These are phyloP conservation scores for Heterotis niloticus DNA, from an alignment of 2,113 vertebrate species.

Conservation along the genomic window DNA sequence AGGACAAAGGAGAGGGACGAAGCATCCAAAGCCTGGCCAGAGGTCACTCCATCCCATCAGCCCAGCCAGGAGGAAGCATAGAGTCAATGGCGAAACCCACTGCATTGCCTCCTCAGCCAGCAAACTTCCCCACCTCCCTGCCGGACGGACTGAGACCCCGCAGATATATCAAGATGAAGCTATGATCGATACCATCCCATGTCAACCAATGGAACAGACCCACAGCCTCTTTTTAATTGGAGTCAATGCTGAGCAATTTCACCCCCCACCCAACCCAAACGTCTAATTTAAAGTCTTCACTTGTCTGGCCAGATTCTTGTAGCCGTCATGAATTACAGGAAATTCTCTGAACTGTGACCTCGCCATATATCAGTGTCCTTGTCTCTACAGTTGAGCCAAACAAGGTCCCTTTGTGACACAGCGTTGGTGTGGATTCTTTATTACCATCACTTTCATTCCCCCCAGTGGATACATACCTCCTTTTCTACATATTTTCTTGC, in stretches of 20 bases:
- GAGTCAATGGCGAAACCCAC: not conserved
- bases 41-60: not conserved
- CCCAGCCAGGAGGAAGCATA: not conserved
- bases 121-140: not conserved
- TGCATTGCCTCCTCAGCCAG: slow-evolving; percentile 4
- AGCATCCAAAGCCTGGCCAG: too few species aligned
- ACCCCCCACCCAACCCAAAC: slow-evolving; percentile 42
- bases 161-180: slow-evolving; percentile 65
- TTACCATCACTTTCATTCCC: not conserved
- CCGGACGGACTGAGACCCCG: slow-evolving; percentile 7
- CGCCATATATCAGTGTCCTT: slow-evolving; percentile 45
- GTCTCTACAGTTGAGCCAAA: slow-evolving; percentile 36
- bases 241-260: slow-evolving; percentile 54
- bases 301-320: slow-evolving; percentile 43
- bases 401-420: slow-evolving; percentile 48
- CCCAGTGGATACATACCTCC: slow-evolving; percentile 95
- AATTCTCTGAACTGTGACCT: slow-evolving; percentile 52
- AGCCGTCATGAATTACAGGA: slow-evolving; percentile 43
- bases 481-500: slow-evolving; percentile 99
- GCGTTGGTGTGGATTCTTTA: slow-evolving; percentile 33
- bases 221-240: slow-evolving; percentile 58
- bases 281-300: slow-evolving; percentile 45
- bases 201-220: slow-evolving; percentile 54
- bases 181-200: slow-evolving; percentile 43
- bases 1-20: not conserved